These are phyloP conservation scores for Leistus spinibarbis DNA, from an alignment of 2,888 invertebrate genomes.

Conservation along the genomic window DNA sequence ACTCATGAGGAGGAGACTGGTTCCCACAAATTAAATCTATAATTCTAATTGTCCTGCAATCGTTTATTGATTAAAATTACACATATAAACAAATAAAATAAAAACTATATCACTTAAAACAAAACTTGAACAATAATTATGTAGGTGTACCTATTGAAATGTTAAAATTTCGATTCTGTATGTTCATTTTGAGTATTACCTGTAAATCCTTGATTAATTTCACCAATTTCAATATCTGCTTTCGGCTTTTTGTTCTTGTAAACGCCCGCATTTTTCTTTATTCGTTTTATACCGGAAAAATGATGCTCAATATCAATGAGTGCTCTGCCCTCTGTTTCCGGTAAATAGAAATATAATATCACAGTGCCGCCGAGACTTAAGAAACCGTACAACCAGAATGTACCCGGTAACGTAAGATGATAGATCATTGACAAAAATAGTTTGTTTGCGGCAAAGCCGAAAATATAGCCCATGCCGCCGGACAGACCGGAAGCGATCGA, in stretches of 20 bases:
- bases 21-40: neutral
- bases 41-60: neutral
- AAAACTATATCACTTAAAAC: too few species aligned
- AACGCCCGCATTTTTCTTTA: conserved; percentile 59
- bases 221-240: conserved; percentile 37
- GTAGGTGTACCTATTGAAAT: neutral
- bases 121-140: neutral
- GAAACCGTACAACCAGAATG: conserved; percentile 72
- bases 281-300: conserved; percentile 65
- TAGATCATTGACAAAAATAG: conserved; percentile 70
- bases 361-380: conserved; percentile 69
- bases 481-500: conserved; percentile 75
- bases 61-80: neutral
- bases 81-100: neutral
- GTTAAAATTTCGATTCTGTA: conserved; percentile 29
- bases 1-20: too few species aligned
- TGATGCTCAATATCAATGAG: conserved; percentile 74
- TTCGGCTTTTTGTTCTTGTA: conserved; percentile 43
- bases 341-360: conserved; percentile 70
- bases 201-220: conserved; percentile 41
- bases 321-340: conserved; percentile 83
- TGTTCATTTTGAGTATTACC: conserved; percentile 11
- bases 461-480: conserved; percentile 75
- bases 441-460: conserved; percentile 78
- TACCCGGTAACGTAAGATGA: conserved; percentile 69